Evolutionary conservation across 2,888 invertebrate species (phyloP), one percentile per base, ranked within the genome.

Genomic region (Spicauda simplicius): DNA sequence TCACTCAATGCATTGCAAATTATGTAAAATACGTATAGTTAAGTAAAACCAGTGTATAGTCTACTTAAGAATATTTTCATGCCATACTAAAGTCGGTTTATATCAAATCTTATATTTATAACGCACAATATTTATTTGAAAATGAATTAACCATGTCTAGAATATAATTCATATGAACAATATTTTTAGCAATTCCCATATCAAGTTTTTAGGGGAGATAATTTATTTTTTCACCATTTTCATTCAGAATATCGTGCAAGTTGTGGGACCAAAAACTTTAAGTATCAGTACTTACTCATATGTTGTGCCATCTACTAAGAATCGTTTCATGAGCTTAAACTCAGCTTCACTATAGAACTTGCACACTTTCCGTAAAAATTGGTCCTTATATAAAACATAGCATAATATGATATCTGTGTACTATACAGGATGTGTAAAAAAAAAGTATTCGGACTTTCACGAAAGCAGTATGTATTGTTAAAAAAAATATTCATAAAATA

Each of bases 221-320:
- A n/a, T 53, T 37, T 5, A 41, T 37, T 25, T 37, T 62, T 50
- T 50, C 18, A 50, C 18, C 8, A 8, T 50, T 58, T 65, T 30
- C n/a, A 20, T 57, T 50, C 30, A 55, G 61, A 71, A 70, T 70
- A 76, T 76, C 69, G 77, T 76, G 84, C 79, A 84, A 83, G 83
- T 80, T 81, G 79, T 80, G 85, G 89, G 90, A 88, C 88, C 90
- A 88, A 90, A 83, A 80, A 79, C 65, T 73, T 72, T 77, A 67
- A 66, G 52, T 71, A 78, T 82, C 78, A 80, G 77, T 48, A 50
- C 50, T 18, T 50, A 48, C 41, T 41, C 41, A n/a, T 79, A 71
- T 77, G 76, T 83, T 79, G 87, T 87, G 87, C 86, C 88, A 87
- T 88, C 81, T 85, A 81, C 80, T 76, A 85, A 81, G 80, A 50